A percentile compares a stretch with the other conserved stretches of the same genome.
Evolutionary conservation across 2,888 invertebrate species (phyloP).

Genomic region (Nineta flava): DNA sequence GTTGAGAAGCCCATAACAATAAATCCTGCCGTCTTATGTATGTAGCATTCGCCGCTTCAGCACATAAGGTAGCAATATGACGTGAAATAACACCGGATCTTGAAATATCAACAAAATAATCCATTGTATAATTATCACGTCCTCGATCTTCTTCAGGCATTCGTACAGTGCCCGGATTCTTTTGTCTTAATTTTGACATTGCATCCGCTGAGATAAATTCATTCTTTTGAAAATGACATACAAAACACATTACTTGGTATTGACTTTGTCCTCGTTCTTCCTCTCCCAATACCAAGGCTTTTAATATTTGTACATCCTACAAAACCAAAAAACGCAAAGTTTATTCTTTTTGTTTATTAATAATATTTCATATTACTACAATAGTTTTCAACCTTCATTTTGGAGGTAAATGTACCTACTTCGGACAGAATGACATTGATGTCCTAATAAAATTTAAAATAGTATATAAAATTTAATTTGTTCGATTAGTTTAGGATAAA

Average conservation of each 20-base stretch:
- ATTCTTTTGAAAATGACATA: slow-evolving; percentile 76
- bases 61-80: slow-evolving; percentile 60
- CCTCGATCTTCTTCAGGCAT: slow-evolving; percentile 83
- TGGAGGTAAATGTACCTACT: no score
- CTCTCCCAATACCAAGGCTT: slow-evolving; percentile 76
- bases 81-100: slow-evolving; percentile 53
- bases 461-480: no score
- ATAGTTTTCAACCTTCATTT: no score
- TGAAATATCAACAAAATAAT: slow-evolving; percentile 58
- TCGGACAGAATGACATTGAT: no score
- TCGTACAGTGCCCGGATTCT: slow-evolving; percentile 40
- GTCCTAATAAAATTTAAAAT: no score
- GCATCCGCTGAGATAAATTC: slow-evolving; percentile 94
- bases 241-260: slow-evolving; percentile 81
- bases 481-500: no score
- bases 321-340: slow-evolving; percentile 20
- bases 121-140: slow-evolving; percentile 68
- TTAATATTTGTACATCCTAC: slow-evolving; percentile 85
- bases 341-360: no score
- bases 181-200: slow-evolving; percentile 89
- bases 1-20: slow-evolving; percentile 59
- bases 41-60: slow-evolving; percentile 58
- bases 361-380: no score
- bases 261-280: slow-evolving; percentile 83
- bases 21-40: slow-evolving; percentile 66